Evolutionary conservation across 2,888 invertebrate species (phyloP).

Genomic region (Caenorhabditis becei): DNA sequence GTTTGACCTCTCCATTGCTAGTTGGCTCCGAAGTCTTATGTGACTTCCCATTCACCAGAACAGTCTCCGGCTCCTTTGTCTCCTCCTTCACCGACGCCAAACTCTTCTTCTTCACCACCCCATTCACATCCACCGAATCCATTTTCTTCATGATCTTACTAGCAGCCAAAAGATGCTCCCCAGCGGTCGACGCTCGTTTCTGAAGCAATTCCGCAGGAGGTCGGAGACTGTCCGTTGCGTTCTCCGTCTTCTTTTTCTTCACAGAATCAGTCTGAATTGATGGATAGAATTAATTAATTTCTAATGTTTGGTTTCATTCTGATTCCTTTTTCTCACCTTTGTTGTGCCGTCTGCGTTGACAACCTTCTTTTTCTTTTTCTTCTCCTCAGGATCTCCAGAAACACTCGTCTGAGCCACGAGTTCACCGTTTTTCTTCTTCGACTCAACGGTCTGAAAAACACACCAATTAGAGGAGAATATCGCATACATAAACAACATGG

Average conservation of each 20-base stretch:
- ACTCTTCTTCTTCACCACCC: constrained; percentile 19
- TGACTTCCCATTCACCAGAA: neutral
- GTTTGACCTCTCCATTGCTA: constrained; percentile 46
- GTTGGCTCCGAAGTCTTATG: constrained; percentile 38
- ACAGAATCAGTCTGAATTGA: constrained; percentile 9
- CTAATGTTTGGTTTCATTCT: neutral
- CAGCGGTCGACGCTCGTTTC: constrained; percentile 42
- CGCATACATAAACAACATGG: too few relatives aligned
- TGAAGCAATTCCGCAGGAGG: constrained; percentile 38
- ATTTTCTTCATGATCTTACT: constrained; percentile 33
- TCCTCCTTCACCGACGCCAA: constrained; percentile 47
- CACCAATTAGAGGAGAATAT: neutral
- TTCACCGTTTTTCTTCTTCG: constrained; percentile 46
- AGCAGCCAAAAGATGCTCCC: constrained; percentile 40
- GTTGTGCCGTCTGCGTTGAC: constrained; percentile 42
- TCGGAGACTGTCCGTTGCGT: constrained; percentile 23
- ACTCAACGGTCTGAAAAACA: constrained; percentile 47
- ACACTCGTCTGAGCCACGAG: constrained; percentile 31
- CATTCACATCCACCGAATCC: constrained; percentile 22
- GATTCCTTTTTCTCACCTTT: constrained; percentile 22
- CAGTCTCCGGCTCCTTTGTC: neutral
- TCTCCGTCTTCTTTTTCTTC: constrained; percentile 33
- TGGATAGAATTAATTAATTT: constrained; percentile 19
- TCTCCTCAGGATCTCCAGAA: constrained; percentile 40
- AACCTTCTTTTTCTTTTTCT: constrained; percentile 53